Conservation (phyloP, 2,888 invertebrate species). For the Odontothrips loti region DNA sequence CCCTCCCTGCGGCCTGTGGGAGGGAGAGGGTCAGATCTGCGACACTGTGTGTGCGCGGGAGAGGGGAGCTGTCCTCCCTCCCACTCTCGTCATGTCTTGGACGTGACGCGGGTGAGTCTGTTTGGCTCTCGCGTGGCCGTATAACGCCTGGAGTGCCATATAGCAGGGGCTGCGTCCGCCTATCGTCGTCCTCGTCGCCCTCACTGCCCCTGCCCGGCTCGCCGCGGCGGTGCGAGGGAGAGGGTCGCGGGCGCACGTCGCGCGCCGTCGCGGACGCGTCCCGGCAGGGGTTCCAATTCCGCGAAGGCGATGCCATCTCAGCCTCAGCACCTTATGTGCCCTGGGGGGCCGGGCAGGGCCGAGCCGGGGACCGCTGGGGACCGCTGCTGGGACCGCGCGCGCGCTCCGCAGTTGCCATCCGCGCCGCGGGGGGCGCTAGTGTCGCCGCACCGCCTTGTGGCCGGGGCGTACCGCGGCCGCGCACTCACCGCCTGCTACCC, state of each 20-base stretch:
- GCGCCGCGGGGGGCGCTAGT: neutral
- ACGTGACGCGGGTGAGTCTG: neutral
- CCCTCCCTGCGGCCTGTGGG: no score
- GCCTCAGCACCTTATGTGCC: conserved; percentile 10
- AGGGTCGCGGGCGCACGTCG: neutral
- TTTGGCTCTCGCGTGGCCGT: conserved; percentile 7
- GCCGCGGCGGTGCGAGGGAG: neutral
- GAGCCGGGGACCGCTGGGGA: neutral
- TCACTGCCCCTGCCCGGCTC: neutral
- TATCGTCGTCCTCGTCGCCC: neutral
- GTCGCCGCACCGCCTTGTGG: neutral
- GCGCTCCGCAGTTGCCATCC: neutral
- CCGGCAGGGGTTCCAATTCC: conserved; percentile 9
- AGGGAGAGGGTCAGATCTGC: no score
- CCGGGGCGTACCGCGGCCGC: neutral
- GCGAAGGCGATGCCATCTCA: conserved; percentile 1
- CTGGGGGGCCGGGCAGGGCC: neutral
- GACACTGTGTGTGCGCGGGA: no score
- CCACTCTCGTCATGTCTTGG: no score
- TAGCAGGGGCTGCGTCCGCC: neutral
- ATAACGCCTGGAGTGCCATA: conserved; percentile 16
- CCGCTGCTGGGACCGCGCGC: no score
- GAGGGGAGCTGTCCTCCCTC: no score
- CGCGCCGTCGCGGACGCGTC: neutral
- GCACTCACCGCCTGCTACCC: neutral